phyloP scores from a whole-genome alignment of 2,888 invertebrate species.

The Lumbricus terrestris region DNA sequence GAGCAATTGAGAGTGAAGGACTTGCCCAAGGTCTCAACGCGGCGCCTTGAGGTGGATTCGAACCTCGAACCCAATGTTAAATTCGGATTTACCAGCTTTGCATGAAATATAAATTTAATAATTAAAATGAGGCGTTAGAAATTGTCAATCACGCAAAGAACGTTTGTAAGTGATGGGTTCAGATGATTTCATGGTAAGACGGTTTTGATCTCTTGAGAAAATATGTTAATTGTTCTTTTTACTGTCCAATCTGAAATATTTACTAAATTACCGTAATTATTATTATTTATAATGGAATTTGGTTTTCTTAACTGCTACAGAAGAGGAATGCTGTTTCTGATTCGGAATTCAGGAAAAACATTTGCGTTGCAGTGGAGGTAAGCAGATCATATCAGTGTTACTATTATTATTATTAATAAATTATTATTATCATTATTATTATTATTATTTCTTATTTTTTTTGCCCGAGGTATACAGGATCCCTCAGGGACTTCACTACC shows the following conservation, averaged over 20 bases:
- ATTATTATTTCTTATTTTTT: no score
- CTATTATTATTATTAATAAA: no score
- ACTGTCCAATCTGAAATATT: no score
- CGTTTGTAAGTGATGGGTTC: background rate
- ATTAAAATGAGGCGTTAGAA: background rate
- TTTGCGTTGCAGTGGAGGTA: background rate
- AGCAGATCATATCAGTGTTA: background rate
- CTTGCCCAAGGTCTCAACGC: no score
- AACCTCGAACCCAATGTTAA: background rate
- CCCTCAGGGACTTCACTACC: no score
- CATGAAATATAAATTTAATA: background rate
- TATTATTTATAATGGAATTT: no score
- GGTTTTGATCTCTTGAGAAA: background rate
- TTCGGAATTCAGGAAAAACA: background rate
- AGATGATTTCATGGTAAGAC: background rate
- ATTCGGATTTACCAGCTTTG: background rate
- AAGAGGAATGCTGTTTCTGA: background rate
- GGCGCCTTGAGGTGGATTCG: no score
- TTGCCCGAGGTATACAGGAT: no score
- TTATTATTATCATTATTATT: no score
- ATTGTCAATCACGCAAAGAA: background rate
- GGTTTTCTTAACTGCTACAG: background rate
- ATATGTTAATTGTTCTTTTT: no score
- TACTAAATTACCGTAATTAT: no score
- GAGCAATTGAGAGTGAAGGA: no score